phyloP scores from a whole-genome alignment of 2,888 invertebrate species.

The Panopea generosa region DNA sequence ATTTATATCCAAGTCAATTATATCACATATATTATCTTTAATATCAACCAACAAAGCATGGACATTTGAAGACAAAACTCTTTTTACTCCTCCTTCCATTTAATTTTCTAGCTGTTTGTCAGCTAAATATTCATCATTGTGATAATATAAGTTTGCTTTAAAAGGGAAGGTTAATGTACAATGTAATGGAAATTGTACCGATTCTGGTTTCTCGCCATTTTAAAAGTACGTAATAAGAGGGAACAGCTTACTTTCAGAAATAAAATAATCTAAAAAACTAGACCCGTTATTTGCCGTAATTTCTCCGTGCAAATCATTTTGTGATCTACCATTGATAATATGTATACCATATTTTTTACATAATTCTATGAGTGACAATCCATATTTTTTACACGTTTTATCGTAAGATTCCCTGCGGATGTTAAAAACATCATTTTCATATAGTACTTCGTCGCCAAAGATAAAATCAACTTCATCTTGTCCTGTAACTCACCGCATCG shows the following conservation, averaged over 20 bases:
- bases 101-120: too few relatives aligned
- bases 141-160: neutral
- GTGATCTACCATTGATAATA: conserved; percentile 21
- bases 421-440: conserved; percentile 10
- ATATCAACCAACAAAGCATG: too few relatives aligned
- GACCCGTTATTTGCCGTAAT: conserved; percentile 33
- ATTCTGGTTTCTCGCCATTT: neutral
- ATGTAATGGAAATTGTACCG: neutral
- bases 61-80: too few relatives aligned
- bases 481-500: too few relatives aligned
- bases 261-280: conserved; percentile 30
- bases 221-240: conserved; percentile 10
- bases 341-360: conserved; percentile 23
- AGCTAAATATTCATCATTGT: too few relatives aligned
- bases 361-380: conserved; percentile 15
- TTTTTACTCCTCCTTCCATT: too few relatives aligned
- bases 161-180: conserved; percentile 1
- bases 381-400: conserved; percentile 13
- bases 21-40: too few relatives aligned
- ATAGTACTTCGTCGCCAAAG: too few relatives aligned
- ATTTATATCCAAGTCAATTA: too few relatives aligned
- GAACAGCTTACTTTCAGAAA: conserved; percentile 21
- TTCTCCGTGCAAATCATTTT: conserved; percentile 14
- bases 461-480: too few relatives aligned
- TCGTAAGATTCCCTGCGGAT: conserved; percentile 12